Percentiles rank a stretch among this genome's conserved stretches.
Evolutionary conservation across 2,113 vertebrate species (phyloP).

Genomic region (Clinocottus analis): DNA sequence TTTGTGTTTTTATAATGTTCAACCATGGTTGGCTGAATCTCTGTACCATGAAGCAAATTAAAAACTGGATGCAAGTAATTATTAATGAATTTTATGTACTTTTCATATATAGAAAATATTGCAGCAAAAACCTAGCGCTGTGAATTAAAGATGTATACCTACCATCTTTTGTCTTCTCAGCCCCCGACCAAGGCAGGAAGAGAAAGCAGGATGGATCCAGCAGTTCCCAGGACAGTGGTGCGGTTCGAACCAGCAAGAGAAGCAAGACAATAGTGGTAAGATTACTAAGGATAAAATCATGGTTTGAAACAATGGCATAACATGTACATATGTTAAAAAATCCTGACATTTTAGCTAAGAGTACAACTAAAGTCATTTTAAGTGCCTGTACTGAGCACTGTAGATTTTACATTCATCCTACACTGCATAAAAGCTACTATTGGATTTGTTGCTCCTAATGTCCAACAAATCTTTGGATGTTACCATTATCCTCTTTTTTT

Average conservation of each 20-base stretch:
- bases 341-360: background rate
- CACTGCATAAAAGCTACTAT: background rate
- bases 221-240: conserved; percentile 70
- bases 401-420: background rate
- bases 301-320: background rate
- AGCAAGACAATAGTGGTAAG: conserved; percentile 82
- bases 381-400: background rate
- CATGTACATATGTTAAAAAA: background rate
- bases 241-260: conserved; percentile 82
- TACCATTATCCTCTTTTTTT: background rate
- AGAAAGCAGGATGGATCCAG: conserved; percentile 83
- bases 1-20: background rate
- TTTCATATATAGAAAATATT: background rate
- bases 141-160: background rate
- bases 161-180: conserved; percentile 13
- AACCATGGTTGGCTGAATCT: background rate
- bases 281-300: background rate
- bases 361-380: background rate
- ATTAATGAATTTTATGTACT: background rate
- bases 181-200: conserved; percentile 78
- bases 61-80: background rate
- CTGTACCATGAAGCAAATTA: background rate
- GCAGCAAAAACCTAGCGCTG: background rate
- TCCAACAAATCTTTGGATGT: background rate
- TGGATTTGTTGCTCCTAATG: background rate